Evolutionary conservation across 2,888 invertebrate species (phyloP).

Genomic region (Trissonchulus latispiculum): DNA sequence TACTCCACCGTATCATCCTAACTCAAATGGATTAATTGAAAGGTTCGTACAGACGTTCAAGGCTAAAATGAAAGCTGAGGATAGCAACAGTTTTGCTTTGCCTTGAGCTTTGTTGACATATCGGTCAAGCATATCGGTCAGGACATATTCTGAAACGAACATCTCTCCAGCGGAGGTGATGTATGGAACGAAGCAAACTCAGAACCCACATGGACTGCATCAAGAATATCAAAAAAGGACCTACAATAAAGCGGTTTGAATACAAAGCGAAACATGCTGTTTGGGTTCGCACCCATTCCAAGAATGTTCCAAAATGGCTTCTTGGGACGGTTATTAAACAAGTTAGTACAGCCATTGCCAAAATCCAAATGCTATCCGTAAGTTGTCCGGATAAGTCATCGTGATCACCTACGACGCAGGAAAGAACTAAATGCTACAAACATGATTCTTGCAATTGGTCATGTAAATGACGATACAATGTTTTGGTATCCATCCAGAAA

Average conservation of each 20-base stretch:
- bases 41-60: constrained; percentile 34
- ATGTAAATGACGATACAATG: neutral
- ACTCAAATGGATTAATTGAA: constrained; percentile 36
- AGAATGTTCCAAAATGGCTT: neutral
- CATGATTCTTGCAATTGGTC: too few species aligned
- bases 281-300: neutral
- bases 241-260: neutral
- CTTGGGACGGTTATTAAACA: neutral
- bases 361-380: neutral
- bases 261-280: neutral
- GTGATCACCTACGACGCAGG: too few species aligned
- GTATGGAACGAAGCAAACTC: neutral
- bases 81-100: neutral
- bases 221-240: neutral
- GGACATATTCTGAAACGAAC: neutral
- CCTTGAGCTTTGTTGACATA: neutral
- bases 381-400: too few species aligned
- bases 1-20: constrained; percentile 34
- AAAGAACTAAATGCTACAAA: too few species aligned
- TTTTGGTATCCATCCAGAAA: neutral
- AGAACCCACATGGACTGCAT: neutral
- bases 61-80: neutral
- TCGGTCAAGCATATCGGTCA: too few species aligned
- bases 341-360: neutral
- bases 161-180: neutral